Conservation (phyloP, 2,797 vertebrate species). For the Sebastiscus albofasciatus region DNA sequence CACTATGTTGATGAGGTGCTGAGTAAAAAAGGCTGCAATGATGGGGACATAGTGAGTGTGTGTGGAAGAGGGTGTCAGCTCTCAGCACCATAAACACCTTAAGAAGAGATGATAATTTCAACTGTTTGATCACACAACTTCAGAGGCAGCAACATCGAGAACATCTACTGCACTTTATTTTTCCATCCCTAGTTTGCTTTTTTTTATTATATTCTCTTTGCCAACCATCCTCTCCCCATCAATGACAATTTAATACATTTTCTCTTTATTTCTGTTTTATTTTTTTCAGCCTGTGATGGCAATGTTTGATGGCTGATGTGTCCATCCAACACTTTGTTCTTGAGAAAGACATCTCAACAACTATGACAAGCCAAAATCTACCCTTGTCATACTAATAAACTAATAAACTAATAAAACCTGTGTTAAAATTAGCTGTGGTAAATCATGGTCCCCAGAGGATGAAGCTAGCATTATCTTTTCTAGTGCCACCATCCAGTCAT, state of each 20-base stretch:
- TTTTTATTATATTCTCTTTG: neutral
- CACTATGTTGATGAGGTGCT: neutral
- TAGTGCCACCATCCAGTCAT: neutral
- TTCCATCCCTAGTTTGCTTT: neutral
- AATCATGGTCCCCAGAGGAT: neutral
- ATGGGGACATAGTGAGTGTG: neutral
- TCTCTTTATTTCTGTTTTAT: neutral
- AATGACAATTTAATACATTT: neutral
- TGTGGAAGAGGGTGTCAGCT: neutral
- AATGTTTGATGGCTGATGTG: neutral
- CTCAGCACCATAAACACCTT: neutral
- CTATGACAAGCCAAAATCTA: neutral
- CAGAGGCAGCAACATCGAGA: neutral
- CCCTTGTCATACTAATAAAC: too few species aligned
- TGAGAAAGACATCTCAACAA: neutral
- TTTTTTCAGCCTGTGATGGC: neutral
- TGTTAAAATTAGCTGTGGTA: neutral
- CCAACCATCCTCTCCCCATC: neutral
- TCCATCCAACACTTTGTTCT: neutral
- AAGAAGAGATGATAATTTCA: conserved; percentile 4
- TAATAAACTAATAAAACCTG: neutral
- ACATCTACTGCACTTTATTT: neutral
- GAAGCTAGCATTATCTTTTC: too few species aligned
- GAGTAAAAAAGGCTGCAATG: neutral
- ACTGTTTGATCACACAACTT: conserved; percentile 1